Evolutionary conservation across 2,888 invertebrate species (phyloP), one percentile per base, ranked within the genome.

Genomic region (Lithophane socia): DNA sequence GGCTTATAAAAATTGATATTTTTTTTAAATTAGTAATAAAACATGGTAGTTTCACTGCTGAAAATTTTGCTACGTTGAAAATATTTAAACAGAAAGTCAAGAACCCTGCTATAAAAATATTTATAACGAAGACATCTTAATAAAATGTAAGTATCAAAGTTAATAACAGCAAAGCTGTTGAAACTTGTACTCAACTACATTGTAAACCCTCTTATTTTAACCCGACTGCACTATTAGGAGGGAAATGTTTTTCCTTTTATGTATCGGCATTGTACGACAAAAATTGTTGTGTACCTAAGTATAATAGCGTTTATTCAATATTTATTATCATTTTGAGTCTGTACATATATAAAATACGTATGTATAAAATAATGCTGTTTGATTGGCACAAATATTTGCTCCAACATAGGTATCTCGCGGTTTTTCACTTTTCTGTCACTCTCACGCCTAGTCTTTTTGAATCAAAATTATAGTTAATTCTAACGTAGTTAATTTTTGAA

Each of bases 111-210:
- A 54, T 83, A 82, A 83, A 78, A 83, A 79, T 83, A 77, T 79
- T 82, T 68, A 64, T 79, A 68, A 78, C 56, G 64, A 68, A 83
- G 67, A 68, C 56, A 79, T 64, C 44, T 79, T 79, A 68, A 78
- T 79, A 83, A 80, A 79, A 80, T 54, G 56, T 63, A 44, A 83
- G 67, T 64, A 83, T 44, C 37, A 65, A 80, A 80, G 68, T 87
- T 86, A 80, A 86, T 85, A 81, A 75, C 68, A 76, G 83, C 73
- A 80, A 84, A 87, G 80, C 76, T 75, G 77, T 64, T 78, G 63
- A 83, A 67, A 83, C 61, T 67, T 67, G 42, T 49, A 47, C 54
- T 8, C 24, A 24, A 58, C 47, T 79, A 78, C 79, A 67, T 67
- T 79, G 84, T 64, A 58, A 77, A 68, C 37, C 49, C 67, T 60